Evolutionary conservation across 2,113 vertebrate species (phyloP).

Genomic region (Sakesphorus luctuosus): DNA sequence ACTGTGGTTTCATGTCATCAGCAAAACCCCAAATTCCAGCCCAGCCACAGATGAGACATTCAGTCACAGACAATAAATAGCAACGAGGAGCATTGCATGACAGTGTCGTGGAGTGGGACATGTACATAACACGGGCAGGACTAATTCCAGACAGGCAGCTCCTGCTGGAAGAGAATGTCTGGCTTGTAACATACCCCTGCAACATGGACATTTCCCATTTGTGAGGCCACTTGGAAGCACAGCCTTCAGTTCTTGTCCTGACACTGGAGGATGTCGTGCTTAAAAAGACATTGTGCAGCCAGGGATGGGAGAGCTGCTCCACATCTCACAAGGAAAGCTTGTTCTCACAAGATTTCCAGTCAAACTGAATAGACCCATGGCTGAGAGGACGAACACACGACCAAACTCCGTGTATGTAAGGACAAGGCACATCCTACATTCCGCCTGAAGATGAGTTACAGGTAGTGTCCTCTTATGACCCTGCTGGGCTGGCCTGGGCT

Average conservation of each 20-base stretch:
- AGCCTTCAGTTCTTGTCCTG: neutral
- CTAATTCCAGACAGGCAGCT: neutral
- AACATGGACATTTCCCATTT: neutral
- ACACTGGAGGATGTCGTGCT: neutral
- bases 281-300: neutral
- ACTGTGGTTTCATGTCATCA: neutral
- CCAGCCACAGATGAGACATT: fast-evolving
- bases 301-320: neutral
- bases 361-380: neutral
- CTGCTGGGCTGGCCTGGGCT: neutral
- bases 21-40: neutral
- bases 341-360: slow-evolving; percentile 18
- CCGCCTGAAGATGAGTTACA: neutral
- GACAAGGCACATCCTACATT: neutral
- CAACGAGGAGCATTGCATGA: neutral
- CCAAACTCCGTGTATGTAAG: neutral
- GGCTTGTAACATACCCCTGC: neutral
- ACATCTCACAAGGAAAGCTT: neutral
- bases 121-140: neutral
- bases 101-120: neutral
- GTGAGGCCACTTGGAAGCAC: neutral
- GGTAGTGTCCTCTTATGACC: neutral
- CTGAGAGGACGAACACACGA: neutral
- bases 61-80: neutral
- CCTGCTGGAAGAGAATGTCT: neutral